phyloP scores from a whole-genome alignment of 2,797 vertebrate species.

The Saxicola maurus region DNA sequence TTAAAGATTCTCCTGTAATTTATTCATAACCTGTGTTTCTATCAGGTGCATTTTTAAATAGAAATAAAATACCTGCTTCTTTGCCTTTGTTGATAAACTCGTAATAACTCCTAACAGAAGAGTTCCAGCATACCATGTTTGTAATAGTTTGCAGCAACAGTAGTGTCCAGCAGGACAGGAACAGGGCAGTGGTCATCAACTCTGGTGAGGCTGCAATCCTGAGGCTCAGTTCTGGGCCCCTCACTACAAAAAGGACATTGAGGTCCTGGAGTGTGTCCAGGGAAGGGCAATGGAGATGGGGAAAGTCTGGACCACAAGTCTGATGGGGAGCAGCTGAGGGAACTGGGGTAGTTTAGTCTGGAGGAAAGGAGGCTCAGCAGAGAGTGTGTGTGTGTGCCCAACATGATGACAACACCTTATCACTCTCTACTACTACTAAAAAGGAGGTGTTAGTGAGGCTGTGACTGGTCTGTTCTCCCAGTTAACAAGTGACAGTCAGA shows the following conservation, averaged over 20 bases:
- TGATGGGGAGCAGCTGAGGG: neutral
- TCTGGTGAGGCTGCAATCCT: neutral
- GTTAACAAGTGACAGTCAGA: neutral
- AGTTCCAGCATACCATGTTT: neutral
- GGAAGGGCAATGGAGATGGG: neutral
- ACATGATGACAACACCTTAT: too few relatives aligned
- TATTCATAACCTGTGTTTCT: neutral
- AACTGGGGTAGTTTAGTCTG: neutral
- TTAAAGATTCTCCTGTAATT: neutral
- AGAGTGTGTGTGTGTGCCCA: accelerated
- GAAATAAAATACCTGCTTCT: neutral
- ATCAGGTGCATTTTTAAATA: neutral
- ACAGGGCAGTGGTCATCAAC: accelerated
- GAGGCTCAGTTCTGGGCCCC: neutral
- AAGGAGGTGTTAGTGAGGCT: neutral
- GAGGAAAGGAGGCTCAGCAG: accelerated
- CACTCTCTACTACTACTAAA: too few relatives aligned
- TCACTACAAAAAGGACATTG: neutral
- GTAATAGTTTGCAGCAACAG: neutral
- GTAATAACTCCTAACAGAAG: neutral
- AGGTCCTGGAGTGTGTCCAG: accelerated
- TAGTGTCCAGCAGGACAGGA: neutral
- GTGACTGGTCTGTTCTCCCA: neutral
- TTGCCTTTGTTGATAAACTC: neutral
- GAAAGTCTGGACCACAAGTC: neutral